Percentiles rank a stretch among this genome's conserved stretches.
phyloP scores from a whole-genome alignment of 2,113 vertebrate genomes.

The Anarrhichthys ocellatus region DNA sequence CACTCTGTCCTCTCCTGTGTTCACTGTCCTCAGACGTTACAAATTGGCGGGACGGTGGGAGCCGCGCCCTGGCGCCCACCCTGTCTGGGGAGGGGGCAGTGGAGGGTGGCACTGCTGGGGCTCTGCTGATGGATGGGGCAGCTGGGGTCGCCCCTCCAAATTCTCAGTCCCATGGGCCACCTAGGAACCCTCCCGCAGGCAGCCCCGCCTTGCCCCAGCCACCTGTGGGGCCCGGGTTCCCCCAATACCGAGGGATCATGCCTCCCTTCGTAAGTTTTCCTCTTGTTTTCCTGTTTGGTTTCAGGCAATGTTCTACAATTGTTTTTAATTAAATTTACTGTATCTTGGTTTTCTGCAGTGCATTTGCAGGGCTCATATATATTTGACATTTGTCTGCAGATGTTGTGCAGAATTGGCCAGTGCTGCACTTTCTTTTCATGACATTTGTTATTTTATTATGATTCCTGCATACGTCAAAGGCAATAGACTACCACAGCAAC shows the following conservation, averaged over 20 bases:
- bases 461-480: background rate
- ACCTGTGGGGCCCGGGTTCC: constrained; percentile 88
- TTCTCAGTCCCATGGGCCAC: constrained; percentile 81
- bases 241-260: constrained; percentile 91
- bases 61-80: constrained; percentile 87
- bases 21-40: constrained; percentile 85
- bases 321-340: background rate
- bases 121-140: constrained; percentile 84
- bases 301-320: background rate
- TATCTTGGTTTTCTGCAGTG: background rate
- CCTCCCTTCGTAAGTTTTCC: constrained; percentile 89
- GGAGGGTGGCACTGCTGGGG: constrained; percentile 83
- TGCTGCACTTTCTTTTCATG: background rate
- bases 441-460: constrained; percentile 1
- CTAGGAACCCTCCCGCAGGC: constrained; percentile 84
- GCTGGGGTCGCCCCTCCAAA: constrained; percentile 76
- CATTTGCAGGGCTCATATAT: background rate
- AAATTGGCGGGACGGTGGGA: constrained; percentile 95
- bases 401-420: background rate
- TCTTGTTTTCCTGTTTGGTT: background rate
- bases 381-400: background rate
- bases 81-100: constrained; percentile 84
- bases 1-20: background rate
- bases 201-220: constrained; percentile 88
- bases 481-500: background rate